Conservation (phyloP, 2,888 invertebrate species). For the Allophyes oxyacanthae region DNA sequence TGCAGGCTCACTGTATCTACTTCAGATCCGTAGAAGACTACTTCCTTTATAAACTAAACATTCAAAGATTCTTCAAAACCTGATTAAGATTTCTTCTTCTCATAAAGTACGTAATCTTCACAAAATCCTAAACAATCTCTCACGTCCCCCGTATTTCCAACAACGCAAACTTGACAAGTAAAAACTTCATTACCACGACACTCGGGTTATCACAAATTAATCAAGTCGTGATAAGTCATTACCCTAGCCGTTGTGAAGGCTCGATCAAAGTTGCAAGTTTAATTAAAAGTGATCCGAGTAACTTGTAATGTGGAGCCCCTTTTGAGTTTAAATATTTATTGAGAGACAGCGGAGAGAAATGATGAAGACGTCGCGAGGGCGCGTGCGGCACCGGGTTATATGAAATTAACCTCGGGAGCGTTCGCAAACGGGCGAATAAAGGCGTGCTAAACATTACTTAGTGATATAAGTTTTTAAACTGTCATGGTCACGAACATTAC, state of each 20-base stretch:
- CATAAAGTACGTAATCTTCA: not conserved
- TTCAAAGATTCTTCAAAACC: too few relatives aligned
- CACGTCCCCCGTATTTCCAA: not conserved
- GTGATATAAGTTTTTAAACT: too few relatives aligned
- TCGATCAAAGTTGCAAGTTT: constrained; percentile 58
- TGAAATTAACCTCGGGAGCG: constrained; percentile 9
- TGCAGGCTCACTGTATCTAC: too few relatives aligned
- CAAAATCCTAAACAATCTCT: constrained; percentile 1
- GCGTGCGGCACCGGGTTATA: not conserved
- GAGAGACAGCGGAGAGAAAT: constrained; percentile 26
- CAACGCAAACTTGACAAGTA: constrained; percentile 27
- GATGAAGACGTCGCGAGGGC: constrained; percentile 23
- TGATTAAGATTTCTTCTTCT: too few relatives aligned
- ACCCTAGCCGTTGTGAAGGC: constrained; percentile 39
- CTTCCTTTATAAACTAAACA: too few relatives aligned
- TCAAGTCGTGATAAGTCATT: constrained; percentile 55
- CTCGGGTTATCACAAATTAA: constrained; percentile 55
- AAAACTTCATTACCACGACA: constrained; percentile 37
- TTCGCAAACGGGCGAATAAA: constrained; percentile 1
- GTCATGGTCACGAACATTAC: too few relatives aligned
- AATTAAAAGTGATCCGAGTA: constrained; percentile 56
- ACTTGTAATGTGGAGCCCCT: constrained; percentile 52
- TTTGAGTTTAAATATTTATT: constrained; percentile 58
- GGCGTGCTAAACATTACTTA: too few relatives aligned
- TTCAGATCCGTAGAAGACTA: too few relatives aligned